Evolutionary conservation across 2,797 vertebrate genomes (phyloP).

Genomic region (Leptoclinus maculatus): DNA sequence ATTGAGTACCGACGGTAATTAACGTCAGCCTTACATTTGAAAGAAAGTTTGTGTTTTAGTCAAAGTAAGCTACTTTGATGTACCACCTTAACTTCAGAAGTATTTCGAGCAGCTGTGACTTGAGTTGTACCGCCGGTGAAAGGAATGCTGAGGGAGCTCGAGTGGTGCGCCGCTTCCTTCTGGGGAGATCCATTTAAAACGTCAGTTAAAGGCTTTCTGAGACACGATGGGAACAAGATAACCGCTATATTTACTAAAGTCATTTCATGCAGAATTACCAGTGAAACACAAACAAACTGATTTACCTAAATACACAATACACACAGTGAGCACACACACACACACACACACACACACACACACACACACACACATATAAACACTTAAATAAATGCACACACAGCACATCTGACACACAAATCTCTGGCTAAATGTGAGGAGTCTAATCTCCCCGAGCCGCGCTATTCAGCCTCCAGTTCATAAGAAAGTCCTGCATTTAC

Average conservation of each 20-base stretch:
- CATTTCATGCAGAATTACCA: slow-evolving; percentile 77
- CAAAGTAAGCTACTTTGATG: slow-evolving; percentile 63
- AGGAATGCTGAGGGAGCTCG: slow-evolving; percentile 67
- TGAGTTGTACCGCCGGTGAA: slow-evolving; percentile 52
- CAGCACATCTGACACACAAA: slow-evolving; percentile 29
- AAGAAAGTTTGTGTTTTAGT: slow-evolving; percentile 66
- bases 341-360: neutral
- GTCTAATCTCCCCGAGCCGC: slow-evolving; percentile 28
- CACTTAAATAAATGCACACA: slow-evolving; percentile 26
- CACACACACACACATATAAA: neutral
- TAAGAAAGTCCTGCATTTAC: slow-evolving; percentile 32
- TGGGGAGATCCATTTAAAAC: slow-evolving; percentile 67
- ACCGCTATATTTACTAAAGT: slow-evolving; percentile 78
- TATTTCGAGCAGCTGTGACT: slow-evolving; percentile 49
- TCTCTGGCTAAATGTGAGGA: slow-evolving; percentile 25
- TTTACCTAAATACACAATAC: slow-evolving; percentile 63
- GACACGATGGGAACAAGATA: slow-evolving; percentile 74
- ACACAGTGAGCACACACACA: slow-evolving; percentile 19
- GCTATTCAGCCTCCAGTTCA: slow-evolving; percentile 31
- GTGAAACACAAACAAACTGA: slow-evolving; percentile 67
- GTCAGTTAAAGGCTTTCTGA: slow-evolving; percentile 72
- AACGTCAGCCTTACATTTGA: slow-evolving; percentile 67
- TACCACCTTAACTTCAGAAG: slow-evolving; percentile 53
- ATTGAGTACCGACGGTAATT: slow-evolving; percentile 75
- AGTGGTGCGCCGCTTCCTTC: slow-evolving; percentile 64